Evolutionary conservation across 2,888 invertebrate species (phyloP), one percentile per base, ranked within the genome.

Genomic region (Tenodera sinensis): DNA sequence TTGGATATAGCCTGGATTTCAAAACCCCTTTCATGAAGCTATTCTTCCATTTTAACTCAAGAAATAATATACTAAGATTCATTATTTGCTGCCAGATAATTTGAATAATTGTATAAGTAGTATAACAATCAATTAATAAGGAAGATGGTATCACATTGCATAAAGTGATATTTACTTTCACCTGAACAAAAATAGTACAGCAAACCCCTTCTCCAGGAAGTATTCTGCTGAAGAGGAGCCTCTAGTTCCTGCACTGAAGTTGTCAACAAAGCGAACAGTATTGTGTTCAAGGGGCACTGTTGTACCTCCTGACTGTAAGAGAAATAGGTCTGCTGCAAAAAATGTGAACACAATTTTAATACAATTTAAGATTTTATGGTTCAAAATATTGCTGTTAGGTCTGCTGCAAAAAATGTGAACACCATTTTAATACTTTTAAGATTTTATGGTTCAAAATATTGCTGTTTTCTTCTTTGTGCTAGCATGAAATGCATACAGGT

Each of bases 241-340:
- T 91, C 99, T 95, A 0, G 97, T 98, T 85, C 99, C 99, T 28
- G 98, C 98, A 93, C 99, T 99, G 94, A 99, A 99, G 94, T 99
- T 99, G 93, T 99, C 99, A 89, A 99, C 98, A 93, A 98, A 99
- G 88, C 99, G 95, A 1, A 99, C 99, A 0, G 99, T 99, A 93
- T 98, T 98, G 93, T 98, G 98, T 93, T 99, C 99, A 89, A 99
- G 93, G 0, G 99, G 99, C 8, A 99, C 98, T 82, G 98, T 98
- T 7, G 99, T 99, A 89, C 99, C 99, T 83, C 99, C 99, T 90
- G 98, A 99, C 97, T 97, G 93, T 71, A 94, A 94, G 91, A 88
- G 85, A 85, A 85, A 71, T 15, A 20, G 15, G 54, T 71, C 54
- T 20, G 25, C 54, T 71, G 54, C 54, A 15, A 71, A 20, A 71